Evolutionary conservation across 2,797 vertebrate genomes (phyloP).

Genomic region (Passerculus sandwichensis): DNA sequence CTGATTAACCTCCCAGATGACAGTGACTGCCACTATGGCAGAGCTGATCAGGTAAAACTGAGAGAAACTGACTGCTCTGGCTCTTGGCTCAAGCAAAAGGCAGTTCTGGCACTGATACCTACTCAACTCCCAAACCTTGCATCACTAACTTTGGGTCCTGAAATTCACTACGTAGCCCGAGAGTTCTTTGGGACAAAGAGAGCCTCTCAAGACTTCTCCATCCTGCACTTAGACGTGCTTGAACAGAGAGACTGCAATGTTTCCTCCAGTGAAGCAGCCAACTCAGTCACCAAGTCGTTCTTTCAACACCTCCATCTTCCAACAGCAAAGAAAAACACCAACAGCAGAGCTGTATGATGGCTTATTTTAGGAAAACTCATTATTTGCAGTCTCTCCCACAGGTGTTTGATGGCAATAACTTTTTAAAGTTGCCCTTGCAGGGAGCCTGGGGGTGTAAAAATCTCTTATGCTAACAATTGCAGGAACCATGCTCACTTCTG

Average conservation of each 20-base stretch:
- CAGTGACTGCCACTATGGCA: accelerated
- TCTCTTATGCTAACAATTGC: background rate
- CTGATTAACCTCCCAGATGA: background rate
- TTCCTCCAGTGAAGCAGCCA: background rate
- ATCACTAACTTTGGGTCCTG: background rate
- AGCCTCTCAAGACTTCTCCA: background rate
- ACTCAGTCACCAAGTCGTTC: background rate
- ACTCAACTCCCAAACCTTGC: background rate
- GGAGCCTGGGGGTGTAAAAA: background rate
- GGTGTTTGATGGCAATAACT: conserved; percentile 20
- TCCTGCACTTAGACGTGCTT: background rate
- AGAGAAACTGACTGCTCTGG: background rate
- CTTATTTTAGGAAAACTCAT: conserved; percentile 3
- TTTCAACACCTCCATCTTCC: background rate
- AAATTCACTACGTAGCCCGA: background rate
- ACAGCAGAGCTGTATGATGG: background rate
- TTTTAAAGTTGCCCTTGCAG: background rate
- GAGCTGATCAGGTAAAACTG: background rate
- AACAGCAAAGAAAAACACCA: conserved; percentile 7
- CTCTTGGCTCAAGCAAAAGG: background rate
- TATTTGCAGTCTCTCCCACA: conserved; percentile 20
- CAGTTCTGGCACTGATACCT: background rate
- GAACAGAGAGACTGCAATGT: background rate
- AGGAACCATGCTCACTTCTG: background rate
- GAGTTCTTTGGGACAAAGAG: background rate